Evolutionary conservation across 2,888 invertebrate genomes (phyloP).

Genomic region (Seira musarum): DNA sequence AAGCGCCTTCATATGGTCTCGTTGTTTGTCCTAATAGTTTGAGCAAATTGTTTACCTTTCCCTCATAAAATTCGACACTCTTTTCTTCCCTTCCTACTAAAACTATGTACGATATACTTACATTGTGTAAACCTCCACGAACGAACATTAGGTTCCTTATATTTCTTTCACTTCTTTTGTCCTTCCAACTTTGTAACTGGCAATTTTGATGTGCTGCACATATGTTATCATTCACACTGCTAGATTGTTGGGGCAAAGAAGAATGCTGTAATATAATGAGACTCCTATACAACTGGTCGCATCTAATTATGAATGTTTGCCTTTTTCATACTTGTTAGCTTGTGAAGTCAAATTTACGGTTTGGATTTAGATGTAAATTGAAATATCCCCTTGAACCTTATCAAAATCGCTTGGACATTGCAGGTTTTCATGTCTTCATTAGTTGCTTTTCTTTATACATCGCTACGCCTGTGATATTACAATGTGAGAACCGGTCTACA

Average conservation of each 20-base stretch:
- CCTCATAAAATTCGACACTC: slow-evolving; percentile 67
- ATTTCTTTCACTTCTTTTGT: background rate
- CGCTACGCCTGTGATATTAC: too few relatives aligned
- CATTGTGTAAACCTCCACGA: background rate
- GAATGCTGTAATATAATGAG: slow-evolving; percentile 18
- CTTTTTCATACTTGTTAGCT: background rate
- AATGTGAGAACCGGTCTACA: too few relatives aligned
- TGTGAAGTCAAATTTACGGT: background rate
- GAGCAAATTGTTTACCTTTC: slow-evolving; percentile 69
- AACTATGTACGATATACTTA: background rate
- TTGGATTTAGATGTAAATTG: background rate
- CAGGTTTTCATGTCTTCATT: too few relatives aligned
- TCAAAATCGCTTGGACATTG: background rate
- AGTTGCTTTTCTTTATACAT: too few relatives aligned
- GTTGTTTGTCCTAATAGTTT: slow-evolving; percentile 69
- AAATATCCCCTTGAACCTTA: background rate
- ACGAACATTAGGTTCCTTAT: too few relatives aligned
- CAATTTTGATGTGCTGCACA: slow-evolving; percentile 52
- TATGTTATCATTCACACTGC: slow-evolving; percentile 53
- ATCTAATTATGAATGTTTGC: background rate
- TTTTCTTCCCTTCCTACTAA: slow-evolving; percentile 5
- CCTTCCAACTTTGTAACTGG: slow-evolving; percentile 39
- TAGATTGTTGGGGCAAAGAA: slow-evolving; percentile 26
- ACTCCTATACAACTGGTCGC: slow-evolving; percentile 6
- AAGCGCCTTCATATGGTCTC: slow-evolving; percentile 22